Conservation (phyloP, 2,888 invertebrate genomes). For the Sarcophaga caerulescens region DNA sequence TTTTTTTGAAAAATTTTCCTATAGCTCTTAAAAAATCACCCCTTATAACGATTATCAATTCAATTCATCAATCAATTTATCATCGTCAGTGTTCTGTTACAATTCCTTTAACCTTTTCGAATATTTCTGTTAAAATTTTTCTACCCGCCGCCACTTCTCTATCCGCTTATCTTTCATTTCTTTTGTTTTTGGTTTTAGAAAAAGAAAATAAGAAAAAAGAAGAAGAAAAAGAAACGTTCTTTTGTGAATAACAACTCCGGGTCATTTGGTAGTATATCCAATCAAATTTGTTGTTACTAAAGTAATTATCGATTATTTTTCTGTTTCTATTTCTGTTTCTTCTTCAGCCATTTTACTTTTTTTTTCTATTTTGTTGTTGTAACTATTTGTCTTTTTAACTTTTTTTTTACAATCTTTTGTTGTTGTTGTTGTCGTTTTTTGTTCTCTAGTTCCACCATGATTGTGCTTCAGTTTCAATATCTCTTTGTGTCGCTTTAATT, state of each 20-base stretch:
- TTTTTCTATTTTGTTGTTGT: not conserved
- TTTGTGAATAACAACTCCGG: not conserved
- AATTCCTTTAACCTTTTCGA: too few species aligned
- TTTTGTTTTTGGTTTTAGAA: too few species aligned
- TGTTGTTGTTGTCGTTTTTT: conserved; percentile 11
- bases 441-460: not conserved
- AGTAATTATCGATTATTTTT: conserved; percentile 48
- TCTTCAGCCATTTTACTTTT: not conserved
- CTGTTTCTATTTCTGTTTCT: not conserved
- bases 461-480: not conserved
- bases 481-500: conserved; percentile 8
- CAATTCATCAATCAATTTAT: too few species aligned
- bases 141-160: too few species aligned
- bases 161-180: too few species aligned
- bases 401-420: conserved; percentile 10
- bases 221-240: not conserved
- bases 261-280: conserved; percentile 2
- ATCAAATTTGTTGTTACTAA: conserved; percentile 32
- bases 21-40: too few species aligned
- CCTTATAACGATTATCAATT: too few species aligned
- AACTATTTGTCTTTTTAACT: conserved; percentile 17
- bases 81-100: too few species aligned
- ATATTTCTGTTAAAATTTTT: too few species aligned
- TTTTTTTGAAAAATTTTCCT: too few species aligned
- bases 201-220: too few species aligned